Evolutionary conservation across 2,888 invertebrate genomes (phyloP).

Genomic region (Polietes domitor): DNA sequence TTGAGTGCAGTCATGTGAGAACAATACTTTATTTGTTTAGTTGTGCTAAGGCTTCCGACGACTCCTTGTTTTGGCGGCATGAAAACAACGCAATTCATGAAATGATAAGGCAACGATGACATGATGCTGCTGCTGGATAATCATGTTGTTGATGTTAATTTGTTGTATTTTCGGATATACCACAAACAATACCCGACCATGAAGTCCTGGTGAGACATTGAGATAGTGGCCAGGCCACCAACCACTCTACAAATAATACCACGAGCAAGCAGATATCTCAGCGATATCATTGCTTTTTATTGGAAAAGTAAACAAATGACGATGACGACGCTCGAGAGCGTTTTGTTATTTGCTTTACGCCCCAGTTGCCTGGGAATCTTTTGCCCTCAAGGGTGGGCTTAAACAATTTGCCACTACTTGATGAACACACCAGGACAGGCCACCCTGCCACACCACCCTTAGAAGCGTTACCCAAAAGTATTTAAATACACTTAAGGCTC

Average conservation of each 20-base stretch:
- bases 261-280: constrained; percentile 1
- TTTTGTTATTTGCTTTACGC: constrained; percentile 58
- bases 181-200: constrained; percentile 11
- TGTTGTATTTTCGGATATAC: constrained; percentile 24
- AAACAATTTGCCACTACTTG: constrained; percentile 55
- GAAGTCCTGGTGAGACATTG: neutral
- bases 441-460: neutral
- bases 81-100: constrained; percentile 44
- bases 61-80: constrained; percentile 22
- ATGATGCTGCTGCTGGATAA: neutral
- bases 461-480: constrained; percentile 49
- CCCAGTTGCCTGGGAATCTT: constrained; percentile 65
- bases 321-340: constrained; percentile 64
- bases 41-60: constrained; percentile 73
- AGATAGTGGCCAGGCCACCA: neutral
- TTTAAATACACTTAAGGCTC: constrained; percentile 22
- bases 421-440: neutral
- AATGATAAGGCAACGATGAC: constrained; percentile 22
- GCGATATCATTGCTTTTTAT: constrained; percentile 66
- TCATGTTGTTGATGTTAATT: constrained; percentile 56
- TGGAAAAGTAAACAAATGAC: constrained; percentile 69
- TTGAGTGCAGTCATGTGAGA: constrained; percentile 76
- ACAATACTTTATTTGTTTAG: constrained; percentile 78
- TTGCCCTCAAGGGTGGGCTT: constrained; percentile 64
- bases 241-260: neutral